Evolutionary conservation across 1,140 invertebrate genomes (phyloP), one percentile per base, ranked within the genome.

Genomic region (Antheraea pernyi): DNA sequence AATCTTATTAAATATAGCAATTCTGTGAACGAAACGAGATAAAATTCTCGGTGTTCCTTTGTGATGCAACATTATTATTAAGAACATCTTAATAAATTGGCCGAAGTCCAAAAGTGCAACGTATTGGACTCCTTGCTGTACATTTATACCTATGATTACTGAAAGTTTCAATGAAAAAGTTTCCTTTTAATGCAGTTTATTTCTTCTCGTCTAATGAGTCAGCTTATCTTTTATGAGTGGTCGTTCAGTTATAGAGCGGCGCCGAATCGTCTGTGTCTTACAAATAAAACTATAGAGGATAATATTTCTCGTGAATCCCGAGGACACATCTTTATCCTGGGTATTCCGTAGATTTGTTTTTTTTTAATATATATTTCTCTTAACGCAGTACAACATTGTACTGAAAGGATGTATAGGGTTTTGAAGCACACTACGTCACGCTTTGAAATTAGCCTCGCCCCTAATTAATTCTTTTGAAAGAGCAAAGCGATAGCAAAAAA

Each of bases 191-290:
- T 80, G 78, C 76, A 78, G 65, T 72, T 68, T 65, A 65, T 48
- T 74, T 60, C 66, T 75, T 78, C 77, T 67, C 42, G 67, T 19
- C n/a, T 64, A 68, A 74, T 71, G 74, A 73, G 68, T 73, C 68
- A 77, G 68, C 73, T 82, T 83, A 82, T 77, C 75, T 76, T 79
- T 77, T 79, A 78, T 71, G 83, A 79, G 79, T 75, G 72, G 71
- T 81, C 75, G 78, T 81, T 77, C 79, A 74, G 79, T 78, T 62
- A 65, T n/a, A 13, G 63, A 74, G 69, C 71, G 72, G 79, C 81
- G 81, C 82, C 82, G 76, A 68, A 58, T 72, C 74, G 82, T 83
- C 82, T 86, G 60, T 70, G 67, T 75, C 72, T 69, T 69, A 71
- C 69, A 70, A 76, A 70, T 68, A 78, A 78, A 62, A 76, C 69